Percentiles rank a stretch among this genome's conserved stretches.
Conservation (phyloP, 2,797 vertebrate species). For the Astyanax mexicanus region DNA sequence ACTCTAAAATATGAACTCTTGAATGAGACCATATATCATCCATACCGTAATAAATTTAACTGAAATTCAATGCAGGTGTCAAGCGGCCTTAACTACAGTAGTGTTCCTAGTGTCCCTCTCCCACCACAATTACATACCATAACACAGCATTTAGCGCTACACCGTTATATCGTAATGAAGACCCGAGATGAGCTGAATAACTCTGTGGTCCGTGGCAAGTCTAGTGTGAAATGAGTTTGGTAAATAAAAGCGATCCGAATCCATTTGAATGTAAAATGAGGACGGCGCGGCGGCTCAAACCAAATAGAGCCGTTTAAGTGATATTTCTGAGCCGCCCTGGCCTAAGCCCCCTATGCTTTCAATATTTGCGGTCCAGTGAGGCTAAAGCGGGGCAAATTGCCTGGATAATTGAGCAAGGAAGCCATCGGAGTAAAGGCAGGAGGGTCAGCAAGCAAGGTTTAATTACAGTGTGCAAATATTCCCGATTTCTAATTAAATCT, state of each 20-base stretch:
- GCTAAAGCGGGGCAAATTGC: slow-evolving; percentile 38
- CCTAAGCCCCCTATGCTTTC: slow-evolving; percentile 10
- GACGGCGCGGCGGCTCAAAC: slow-evolving; percentile 23
- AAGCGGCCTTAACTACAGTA: too few species aligned
- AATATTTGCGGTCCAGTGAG: slow-evolving; percentile 36
- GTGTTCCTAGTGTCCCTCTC: background rate
- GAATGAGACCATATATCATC: too few species aligned
- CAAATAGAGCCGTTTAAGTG: slow-evolving; percentile 25
- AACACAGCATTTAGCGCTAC: slow-evolving; percentile 10
- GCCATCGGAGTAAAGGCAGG: slow-evolving; percentile 31
- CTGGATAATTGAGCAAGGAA: slow-evolving; percentile 38
- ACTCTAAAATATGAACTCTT: too few species aligned
- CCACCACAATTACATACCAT: slow-evolving; percentile 18
- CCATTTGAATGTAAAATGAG: slow-evolving; percentile 32
- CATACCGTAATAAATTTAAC: too few species aligned
- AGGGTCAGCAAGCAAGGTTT: slow-evolving; percentile 50
- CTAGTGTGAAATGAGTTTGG: slow-evolving; percentile 37
- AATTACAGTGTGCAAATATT: slow-evolving; percentile 59
- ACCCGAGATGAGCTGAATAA: background rate
- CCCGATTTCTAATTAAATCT: slow-evolving; percentile 49
- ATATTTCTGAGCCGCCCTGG: slow-evolving; percentile 34
- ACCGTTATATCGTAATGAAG: slow-evolving; percentile 7
- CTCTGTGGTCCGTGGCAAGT: background rate
- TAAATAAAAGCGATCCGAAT: slow-evolving; percentile 42
- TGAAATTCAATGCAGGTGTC: too few species aligned